Evolutionary conservation across 2,888 invertebrate genomes (phyloP).

Genomic region (Barypeithes pellucidus): DNA sequence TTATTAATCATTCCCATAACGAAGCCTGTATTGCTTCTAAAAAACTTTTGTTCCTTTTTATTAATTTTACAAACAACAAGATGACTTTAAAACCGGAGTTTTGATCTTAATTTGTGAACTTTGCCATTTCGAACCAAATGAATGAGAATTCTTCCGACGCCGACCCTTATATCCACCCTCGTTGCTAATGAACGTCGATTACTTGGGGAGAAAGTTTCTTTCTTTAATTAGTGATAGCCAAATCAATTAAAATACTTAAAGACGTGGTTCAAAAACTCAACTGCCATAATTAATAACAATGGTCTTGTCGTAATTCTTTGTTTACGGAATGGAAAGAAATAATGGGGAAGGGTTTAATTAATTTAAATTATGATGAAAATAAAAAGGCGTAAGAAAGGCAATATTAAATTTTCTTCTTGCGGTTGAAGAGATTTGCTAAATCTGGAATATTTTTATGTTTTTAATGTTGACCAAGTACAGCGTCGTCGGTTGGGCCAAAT

Average conservation of each 20-base stretch:
- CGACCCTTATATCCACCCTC: slow-evolving; percentile 22
- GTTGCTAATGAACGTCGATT: slow-evolving; percentile 25
- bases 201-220: slow-evolving; percentile 34
- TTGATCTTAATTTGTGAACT: slow-evolving; percentile 43
- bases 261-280: slow-evolving; percentile 32
- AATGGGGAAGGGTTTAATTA: slow-evolving; percentile 27
- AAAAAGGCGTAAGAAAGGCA: slow-evolving; percentile 15
- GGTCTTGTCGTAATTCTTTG: slow-evolving; percentile 37
- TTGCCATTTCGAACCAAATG: slow-evolving; percentile 40
- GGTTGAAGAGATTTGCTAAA: neutral
- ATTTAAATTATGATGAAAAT: slow-evolving; percentile 20
- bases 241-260: slow-evolving; percentile 42
- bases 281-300: slow-evolving; percentile 37
- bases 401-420: slow-evolving; percentile 12
- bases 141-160: slow-evolving; percentile 40
- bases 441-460: neutral
- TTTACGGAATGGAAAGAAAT: slow-evolving; percentile 41
- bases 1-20: too few relatives aligned
- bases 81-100: slow-evolving; percentile 23
- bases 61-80: neutral
- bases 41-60: neutral
- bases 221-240: slow-evolving; percentile 44
- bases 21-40: neutral
- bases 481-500: neutral
- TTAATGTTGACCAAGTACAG: neutral